phyloP scores from a whole-genome alignment of 2,888 invertebrate species.

The Stegana nigrithorax region DNA sequence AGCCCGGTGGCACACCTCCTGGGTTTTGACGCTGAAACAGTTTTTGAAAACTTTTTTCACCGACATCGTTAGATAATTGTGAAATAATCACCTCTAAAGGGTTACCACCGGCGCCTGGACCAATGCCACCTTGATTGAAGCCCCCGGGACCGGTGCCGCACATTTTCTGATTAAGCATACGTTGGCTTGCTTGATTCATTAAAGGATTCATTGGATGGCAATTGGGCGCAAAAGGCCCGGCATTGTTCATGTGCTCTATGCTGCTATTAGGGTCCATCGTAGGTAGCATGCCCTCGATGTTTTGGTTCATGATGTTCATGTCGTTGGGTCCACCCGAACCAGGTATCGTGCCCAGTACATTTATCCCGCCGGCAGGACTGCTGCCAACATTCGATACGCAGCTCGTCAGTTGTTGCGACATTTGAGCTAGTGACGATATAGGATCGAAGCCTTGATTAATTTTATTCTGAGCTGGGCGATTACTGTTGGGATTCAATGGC shows the following conservation, averaged over 20 bases:
- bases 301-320: conserved; percentile 47
- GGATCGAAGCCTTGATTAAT: conserved; percentile 84
- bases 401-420: conserved; percentile 92
- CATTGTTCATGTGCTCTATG: conserved; percentile 59
- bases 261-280: conserved; percentile 66
- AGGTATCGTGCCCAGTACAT: no score
- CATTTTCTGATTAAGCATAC: conserved; percentile 77
- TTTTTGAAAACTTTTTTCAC: no score
- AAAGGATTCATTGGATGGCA: conserved; percentile 60
- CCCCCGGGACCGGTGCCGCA: conserved; percentile 71
- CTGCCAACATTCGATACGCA: conserved; percentile 70
- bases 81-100: no score
- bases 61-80: no score
- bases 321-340: conserved; percentile 53
- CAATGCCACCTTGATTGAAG: conserved; percentile 57
- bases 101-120: conserved; percentile 8
- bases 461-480: conserved; percentile 72
- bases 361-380: conserved; percentile 49
- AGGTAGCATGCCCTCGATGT: conserved; percentile 54
- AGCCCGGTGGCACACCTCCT: conserved; percentile 44
- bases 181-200: conserved; percentile 69
- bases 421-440: conserved; percentile 92
- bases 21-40: no score
- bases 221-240: conserved; percentile 40
- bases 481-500: conserved; percentile 76